Conservation (phyloP, 2,797 vertebrate species). For the Sebastes minor region DNA sequence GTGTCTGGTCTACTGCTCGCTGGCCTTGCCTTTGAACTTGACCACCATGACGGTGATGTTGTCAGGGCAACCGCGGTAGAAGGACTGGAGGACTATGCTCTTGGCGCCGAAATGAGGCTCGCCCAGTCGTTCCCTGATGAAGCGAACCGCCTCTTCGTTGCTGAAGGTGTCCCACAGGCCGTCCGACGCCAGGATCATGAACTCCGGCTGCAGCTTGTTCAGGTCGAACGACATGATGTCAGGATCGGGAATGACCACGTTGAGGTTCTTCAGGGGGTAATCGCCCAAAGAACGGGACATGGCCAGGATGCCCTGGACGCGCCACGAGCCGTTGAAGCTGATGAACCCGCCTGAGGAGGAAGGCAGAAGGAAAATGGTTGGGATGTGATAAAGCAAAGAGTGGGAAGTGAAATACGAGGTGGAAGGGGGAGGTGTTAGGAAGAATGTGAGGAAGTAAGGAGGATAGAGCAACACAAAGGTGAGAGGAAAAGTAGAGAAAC, state of each 20-base stretch:
- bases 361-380: not conserved
- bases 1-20: slow-evolving; percentile 80
- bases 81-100: slow-evolving; percentile 97
- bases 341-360: slow-evolving; percentile 92
- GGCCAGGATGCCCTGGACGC: slow-evolving; percentile 97
- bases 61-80: slow-evolving; percentile 95
- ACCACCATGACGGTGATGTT: slow-evolving; percentile 99
- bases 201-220: slow-evolving; percentile 97
- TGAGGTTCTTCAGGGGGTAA: slow-evolving; percentile 96
- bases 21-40: slow-evolving; percentile 92
- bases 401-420: not conserved
- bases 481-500: slow-evolving; percentile 14
- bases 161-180: slow-evolving; percentile 99
- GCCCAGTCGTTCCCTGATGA: slow-evolving; percentile 97
- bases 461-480: not conserved
- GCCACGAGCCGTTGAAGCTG: slow-evolving; percentile 99
- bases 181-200: slow-evolving; percentile 98
- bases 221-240: slow-evolving; percentile 97
- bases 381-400: slow-evolving; percentile 7
- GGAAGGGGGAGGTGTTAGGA: not conserved
- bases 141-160: slow-evolving; percentile 97
- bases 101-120: slow-evolving; percentile 97
- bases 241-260: slow-evolving; percentile 93
- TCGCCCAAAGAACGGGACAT: slow-evolving; percentile 98
- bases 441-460: slow-evolving; percentile 1